Evolutionary conservation across 2,113 vertebrate genomes (phyloP), one percentile per base, ranked within the genome.

Genomic region (Cyanistes caeruleus): DNA sequence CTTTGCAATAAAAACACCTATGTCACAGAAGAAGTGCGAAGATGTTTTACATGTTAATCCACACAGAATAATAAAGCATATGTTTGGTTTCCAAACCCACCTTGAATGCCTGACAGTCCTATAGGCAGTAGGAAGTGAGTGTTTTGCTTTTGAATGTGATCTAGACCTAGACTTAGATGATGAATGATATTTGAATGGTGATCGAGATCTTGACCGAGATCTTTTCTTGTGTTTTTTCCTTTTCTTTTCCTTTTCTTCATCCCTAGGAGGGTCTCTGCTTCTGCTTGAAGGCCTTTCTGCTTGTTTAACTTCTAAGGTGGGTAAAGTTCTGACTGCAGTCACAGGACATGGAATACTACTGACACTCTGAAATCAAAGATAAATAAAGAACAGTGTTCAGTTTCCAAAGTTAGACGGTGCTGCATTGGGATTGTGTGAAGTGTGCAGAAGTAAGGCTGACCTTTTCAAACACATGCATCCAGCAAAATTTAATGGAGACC

Each of bases 151-250:
- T 41, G 99, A 98, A 94, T 98, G 98, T 9, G 98, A 97, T 51
- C 98, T 94, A 39, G 98, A 98, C 89, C 98, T 97, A 91, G 98
- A 96, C 59, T 98, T 98, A 33, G 98, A 98, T 0, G 98, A 98
- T 3, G 98, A 97, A 69, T 98, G 98, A 60, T 97, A 96, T 84
- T 97, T 98, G 60, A 98, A 98, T 5, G 96, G 97, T 5, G 99
- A 99, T 21, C 98, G 98, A 1, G 98, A 99, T 62, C 99, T 96
- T 23, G 99, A 98, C 23, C 99, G 98, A 16, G 99, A 99, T 51
- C 98, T 98, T 74, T 98, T 99, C 96, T 98, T 99, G 96, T 99
- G 99, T 93, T 99, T 99, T 86, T 99, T 99, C 92, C 98, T 99
- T 95, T 99, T 99, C 97, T 98, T 99, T 49, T 99, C 99, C 84